Base-by-base conservation (phyloP, 92 coral and sea anemone species). In the Epizoanthus illoricatus region DNA sequence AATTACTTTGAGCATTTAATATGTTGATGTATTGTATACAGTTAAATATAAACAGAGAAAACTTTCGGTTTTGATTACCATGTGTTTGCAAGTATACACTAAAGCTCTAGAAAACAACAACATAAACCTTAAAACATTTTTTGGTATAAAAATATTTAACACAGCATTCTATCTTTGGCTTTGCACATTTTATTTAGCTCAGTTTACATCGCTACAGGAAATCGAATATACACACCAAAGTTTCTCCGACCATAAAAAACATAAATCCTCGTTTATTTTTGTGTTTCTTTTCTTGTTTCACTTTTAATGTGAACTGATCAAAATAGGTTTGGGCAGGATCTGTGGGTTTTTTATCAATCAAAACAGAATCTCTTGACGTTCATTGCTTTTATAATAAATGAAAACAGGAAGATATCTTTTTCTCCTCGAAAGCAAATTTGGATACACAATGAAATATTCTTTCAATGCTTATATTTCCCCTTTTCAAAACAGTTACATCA, bases 401-500 rank as follows among this genome's bases (percentile, higher is more conserved):
- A 78, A 78, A 78, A 78, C 82, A 78, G 82, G 60, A 78, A 63
- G 65, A 78, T 78, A 78, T 62, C 82, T 76, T 84, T 84, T 74
- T 84, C 80, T 84, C 52, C 66, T 75, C 74, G 60, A 62, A 56
- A 54, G 21, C 33, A 66, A 84, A 83, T 62, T 63, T 82, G 80
- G 90, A 86, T 86, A 81, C 92, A 86, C 39, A 80, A 68, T 73
- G 76, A 49, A 81, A 73, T 43, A 40, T 23, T 33, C 52, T 66
- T 33, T 65, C 66, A 72, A 56, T 81, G 81, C 76, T 67, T 52
- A 59, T 66, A 54, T 21, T 59, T 78, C 36, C 49, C 75, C 90
- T 59, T 89, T 88, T 88, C 79, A 82, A 90, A 90, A 88, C 85
- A 69, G 97, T 86, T 92, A 92, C 97, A 85, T 36, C 78, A 84